Evolutionary conservation across 2,888 invertebrate genomes (phyloP).

Genomic region (Hirtodrosophila alboralis): DNA sequence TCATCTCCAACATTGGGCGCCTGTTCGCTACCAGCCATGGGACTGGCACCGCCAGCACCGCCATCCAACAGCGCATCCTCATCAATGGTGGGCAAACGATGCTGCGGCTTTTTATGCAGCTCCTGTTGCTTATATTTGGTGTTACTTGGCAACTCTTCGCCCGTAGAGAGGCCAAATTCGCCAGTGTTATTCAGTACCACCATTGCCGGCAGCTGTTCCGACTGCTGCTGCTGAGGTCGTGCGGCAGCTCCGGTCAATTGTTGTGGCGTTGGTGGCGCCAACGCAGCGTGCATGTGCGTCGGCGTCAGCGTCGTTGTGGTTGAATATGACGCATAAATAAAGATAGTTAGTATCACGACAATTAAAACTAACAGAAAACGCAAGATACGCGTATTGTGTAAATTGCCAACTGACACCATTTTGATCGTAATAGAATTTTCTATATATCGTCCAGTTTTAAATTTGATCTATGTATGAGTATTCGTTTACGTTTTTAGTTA

Average conservation of each 20-base stretch:
- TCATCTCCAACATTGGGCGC: constrained; percentile 57
- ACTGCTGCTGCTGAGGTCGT: constrained; percentile 19
- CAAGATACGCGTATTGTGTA: constrained; percentile 84
- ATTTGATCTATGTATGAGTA: constrained; percentile 21
- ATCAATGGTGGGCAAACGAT: constrained; percentile 80
- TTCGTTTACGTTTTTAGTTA: constrained; percentile 9
- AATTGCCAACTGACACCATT: constrained; percentile 68
- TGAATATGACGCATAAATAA: constrained; percentile 85
- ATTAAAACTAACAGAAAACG: constrained; percentile 84
- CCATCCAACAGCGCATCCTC: constrained; percentile 76
- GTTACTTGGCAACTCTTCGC: constrained; percentile 18
- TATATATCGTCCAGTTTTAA: constrained; percentile 2
- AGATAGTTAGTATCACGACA: constrained; percentile 84
- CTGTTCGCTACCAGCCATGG: constrained; percentile 58
- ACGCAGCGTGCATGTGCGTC: constrained; percentile 69
- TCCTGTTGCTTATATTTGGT: constrained; percentile 24
- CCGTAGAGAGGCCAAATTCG: constrained; percentile 29
- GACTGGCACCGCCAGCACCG: constrained; percentile 67
- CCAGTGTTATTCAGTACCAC: constrained; percentile 47
- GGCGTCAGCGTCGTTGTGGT: constrained; percentile 80
- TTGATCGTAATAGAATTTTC: constrained; percentile 1
- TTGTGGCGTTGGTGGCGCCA: constrained; percentile 42
- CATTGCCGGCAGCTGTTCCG: constrained; percentile 6
- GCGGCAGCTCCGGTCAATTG: constrained; percentile 30
- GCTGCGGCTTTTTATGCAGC: constrained; percentile 51